These are phyloP conservation scores for Sander lucioperca DNA, from an alignment of 2,113 vertebrate genomes.

Conservation along the genomic window DNA sequence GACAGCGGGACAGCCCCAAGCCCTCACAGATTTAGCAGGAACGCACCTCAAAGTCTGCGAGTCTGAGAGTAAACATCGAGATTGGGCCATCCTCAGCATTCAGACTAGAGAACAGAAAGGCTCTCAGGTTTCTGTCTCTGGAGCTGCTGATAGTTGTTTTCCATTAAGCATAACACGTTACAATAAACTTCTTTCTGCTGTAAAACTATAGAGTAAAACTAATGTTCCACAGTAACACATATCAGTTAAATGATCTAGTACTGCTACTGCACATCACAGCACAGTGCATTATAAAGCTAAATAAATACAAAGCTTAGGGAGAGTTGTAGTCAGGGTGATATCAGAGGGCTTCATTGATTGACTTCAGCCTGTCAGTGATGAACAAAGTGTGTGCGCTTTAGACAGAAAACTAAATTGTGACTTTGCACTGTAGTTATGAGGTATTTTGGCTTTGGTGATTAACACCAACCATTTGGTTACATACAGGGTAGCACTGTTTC, in stretches of 20 bases:
- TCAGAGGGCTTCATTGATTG: constrained; percentile 3
- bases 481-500: constrained; percentile 74
- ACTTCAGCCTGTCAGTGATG: constrained; percentile 16
- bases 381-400: constrained; percentile 21
- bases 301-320: constrained; percentile 1
- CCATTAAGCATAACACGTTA: background rate
- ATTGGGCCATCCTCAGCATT: background rate
- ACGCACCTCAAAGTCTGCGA: no score
- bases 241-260: background rate
- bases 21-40: no score
- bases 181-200: background rate
- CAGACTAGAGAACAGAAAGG: constrained; percentile 17
- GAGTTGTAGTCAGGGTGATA: background rate
- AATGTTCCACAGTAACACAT: constrained; percentile 2
- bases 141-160: background rate
- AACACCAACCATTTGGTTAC: constrained; percentile 79
- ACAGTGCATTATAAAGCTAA: background rate
- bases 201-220: background rate
- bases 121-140: constrained; percentile 33
- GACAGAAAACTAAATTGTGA: constrained; percentile 44
- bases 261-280: background rate
- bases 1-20: no score
- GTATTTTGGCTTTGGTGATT: constrained; percentile 81
- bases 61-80: no score
- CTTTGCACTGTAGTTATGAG: constrained; percentile 75